Base-by-base conservation (phyloP, 2,113 vertebrate genomes). In the Brachypodius melanocephalos region DNA sequence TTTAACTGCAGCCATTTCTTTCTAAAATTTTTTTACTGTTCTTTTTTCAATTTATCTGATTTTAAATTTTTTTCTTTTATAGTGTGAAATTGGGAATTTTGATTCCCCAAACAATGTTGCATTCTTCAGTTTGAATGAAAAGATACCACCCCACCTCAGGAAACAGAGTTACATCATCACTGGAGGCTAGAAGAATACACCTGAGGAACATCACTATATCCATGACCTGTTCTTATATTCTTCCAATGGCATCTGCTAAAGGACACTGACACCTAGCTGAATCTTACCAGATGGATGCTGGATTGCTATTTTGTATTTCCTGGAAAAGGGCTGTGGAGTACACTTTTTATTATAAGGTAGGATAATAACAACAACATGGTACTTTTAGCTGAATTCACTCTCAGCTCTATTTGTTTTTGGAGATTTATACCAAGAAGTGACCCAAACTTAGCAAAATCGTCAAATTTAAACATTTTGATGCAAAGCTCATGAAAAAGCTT, bases 351-450 rank as follows among this genome's bases (percentile, higher is more conserved):
- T 62, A n/a, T 10, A 58, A 69, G 17, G 62, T 48, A 62, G 19
- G 51, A 55, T 67, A 76, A 40, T 45, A 78, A 14, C 67, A 85
- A 76, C 34, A 81, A 48, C 29, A 26, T 9, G 7, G 46, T 58
- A 71, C 63, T 72, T 74, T 55, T 3, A 89, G 67, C 19, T 76
- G 21, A 88, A 94, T 62, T 88, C 38, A 77, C 18, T 10, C 59
- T 76, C 69, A n/a, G 51, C 25, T 88, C 34, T 9, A 80, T 71
- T 88, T 55, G 46, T 29, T 95, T 93, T 89, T 80, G 81, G 48
- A 79, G 43, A 77, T 17, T 75, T 84, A 66, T 2, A 89, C 2
- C 1, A 7, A 81, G 36, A 55, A 85, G 43, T 29, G 42, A 80
- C 45, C 32, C 78, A 74, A 91, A 83, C 43, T 43, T 28, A 80